Evolutionary conservation across 2,888 invertebrate species (phyloP).

Genomic region (Willowsia nigromaculata): DNA sequence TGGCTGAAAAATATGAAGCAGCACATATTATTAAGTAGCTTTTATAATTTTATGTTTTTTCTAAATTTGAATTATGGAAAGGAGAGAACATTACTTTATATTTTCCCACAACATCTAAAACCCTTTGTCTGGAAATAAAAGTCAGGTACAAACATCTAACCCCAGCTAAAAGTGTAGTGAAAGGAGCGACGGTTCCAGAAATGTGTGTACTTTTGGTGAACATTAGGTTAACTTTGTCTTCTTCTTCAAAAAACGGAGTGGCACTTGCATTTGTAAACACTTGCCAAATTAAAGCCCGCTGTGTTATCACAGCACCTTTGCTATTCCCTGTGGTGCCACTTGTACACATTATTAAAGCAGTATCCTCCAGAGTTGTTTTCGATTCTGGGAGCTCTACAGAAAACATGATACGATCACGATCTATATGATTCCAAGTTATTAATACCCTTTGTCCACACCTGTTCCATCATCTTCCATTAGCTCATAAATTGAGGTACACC

Average conservation of each 20-base stretch:
- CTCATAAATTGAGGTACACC: slow-evolving; percentile 74
- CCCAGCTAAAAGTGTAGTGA: slow-evolving; percentile 60
- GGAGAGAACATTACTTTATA: slow-evolving; percentile 64
- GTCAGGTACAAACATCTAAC: slow-evolving; percentile 61
- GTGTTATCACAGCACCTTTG: slow-evolving; percentile 73
- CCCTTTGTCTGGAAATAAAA: slow-evolving; percentile 67
- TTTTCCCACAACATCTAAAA: slow-evolving; percentile 74
- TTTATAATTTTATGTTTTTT: too few relatives aligned
- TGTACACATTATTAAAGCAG: slow-evolving; percentile 69
- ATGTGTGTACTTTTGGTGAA: slow-evolving; percentile 76
- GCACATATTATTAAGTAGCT: too few relatives aligned
- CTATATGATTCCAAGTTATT: neutral
- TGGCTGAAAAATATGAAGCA: slow-evolving; percentile 73
- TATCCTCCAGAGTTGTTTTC: slow-evolving; percentile 41
- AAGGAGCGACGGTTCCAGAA: slow-evolving; percentile 70
- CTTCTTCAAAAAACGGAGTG: slow-evolving; percentile 24
- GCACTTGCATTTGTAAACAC: neutral
- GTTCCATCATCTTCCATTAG: slow-evolving; percentile 75
- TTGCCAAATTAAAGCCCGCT: slow-evolving; percentile 58
- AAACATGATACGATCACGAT: too few relatives aligned
- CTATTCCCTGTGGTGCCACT: slow-evolving; percentile 75
- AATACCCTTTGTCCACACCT: slow-evolving; percentile 53
- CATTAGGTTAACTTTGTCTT: slow-evolving; percentile 68
- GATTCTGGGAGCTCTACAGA: slow-evolving; percentile 71
- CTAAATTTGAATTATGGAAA: neutral